Evolutionary conservation across 2,113 vertebrate species (phyloP).

Genomic region (Grus americana): DNA sequence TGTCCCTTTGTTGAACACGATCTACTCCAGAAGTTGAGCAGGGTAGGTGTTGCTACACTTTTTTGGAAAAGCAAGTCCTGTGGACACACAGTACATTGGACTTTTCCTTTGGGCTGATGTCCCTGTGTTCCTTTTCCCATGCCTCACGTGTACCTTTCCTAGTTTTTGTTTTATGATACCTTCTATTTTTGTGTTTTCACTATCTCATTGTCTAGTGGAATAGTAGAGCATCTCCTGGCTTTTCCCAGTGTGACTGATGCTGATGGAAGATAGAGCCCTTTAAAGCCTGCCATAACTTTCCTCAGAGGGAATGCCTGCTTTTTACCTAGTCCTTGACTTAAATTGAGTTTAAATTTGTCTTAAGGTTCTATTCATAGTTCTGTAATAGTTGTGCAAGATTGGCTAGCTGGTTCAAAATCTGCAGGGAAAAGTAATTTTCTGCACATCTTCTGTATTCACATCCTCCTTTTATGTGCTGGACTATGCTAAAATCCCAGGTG

Average conservation of each 20-base stretch:
- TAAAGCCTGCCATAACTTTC: neutral
- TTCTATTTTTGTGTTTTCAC: neutral
- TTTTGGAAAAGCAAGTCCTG: neutral
- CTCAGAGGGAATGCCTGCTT: neutral
- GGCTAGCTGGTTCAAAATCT: neutral
- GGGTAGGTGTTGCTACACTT: too few species aligned
- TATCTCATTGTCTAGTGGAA: neutral
- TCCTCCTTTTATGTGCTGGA: neutral
- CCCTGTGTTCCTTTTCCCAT: neutral
- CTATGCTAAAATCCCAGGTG: neutral
- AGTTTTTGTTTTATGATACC: neutral
- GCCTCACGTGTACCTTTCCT: neutral
- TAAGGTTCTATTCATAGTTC: neutral
- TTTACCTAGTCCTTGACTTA: neutral
- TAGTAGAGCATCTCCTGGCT: neutral
- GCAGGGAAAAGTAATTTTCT: neutral
- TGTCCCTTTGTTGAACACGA: neutral
- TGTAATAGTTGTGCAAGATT: neutral
- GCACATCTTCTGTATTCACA: neutral
- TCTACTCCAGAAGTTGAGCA: neutral
- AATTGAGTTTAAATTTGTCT: neutral
- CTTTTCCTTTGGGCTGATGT: neutral
- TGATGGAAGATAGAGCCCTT: neutral
- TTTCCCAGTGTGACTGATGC: neutral
- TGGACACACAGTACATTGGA: rapidly evolving